Evolutionary conservation across 2,797 vertebrate genomes (phyloP).

Genomic region (Poecilia wingei): DNA sequence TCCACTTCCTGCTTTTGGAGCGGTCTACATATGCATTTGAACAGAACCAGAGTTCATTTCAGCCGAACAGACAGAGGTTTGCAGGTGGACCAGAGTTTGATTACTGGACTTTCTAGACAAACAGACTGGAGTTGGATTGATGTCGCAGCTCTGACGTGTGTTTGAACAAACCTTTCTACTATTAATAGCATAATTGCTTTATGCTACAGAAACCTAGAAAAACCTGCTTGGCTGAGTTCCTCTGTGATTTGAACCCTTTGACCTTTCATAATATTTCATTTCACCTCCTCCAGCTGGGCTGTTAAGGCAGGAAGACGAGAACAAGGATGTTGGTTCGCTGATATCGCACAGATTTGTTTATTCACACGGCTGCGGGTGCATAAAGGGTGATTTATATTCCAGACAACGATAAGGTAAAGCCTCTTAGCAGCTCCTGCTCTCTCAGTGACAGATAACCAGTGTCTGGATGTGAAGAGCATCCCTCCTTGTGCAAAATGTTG

Average conservation of each 20-base stretch:
- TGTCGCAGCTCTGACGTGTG: constrained; percentile 33
- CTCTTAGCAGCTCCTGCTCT: constrained; percentile 48
- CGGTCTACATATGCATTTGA: background rate
- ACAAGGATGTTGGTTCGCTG: constrained; percentile 2
- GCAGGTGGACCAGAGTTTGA: background rate
- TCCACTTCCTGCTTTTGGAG: background rate
- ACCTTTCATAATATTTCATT: constrained; percentile 35
- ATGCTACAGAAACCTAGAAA: constrained; percentile 31
- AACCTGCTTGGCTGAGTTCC: constrained; percentile 10
- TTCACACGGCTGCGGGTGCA: constrained; percentile 37
- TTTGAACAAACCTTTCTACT: constrained; percentile 17
- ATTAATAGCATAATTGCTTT: constrained; percentile 51
- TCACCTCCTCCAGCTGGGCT: background rate
- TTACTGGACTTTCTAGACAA: background rate
- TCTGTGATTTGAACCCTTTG: constrained; percentile 17
- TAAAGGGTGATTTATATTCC: constrained; percentile 69
- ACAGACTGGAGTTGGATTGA: background rate
- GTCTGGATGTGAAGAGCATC: constrained; percentile 51
- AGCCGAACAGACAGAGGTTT: background rate
- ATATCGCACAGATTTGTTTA: constrained; percentile 53
- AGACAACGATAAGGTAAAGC: constrained; percentile 66
- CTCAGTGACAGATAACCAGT: constrained; percentile 58
- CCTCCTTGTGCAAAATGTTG: constrained; percentile 40
- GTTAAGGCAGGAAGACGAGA: constrained; percentile 30
- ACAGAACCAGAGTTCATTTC: background rate